Evolutionary conservation across 35 echinoderm and acorn worm genomes (phyloP).

Genomic region (Patiria miniata): DNA sequence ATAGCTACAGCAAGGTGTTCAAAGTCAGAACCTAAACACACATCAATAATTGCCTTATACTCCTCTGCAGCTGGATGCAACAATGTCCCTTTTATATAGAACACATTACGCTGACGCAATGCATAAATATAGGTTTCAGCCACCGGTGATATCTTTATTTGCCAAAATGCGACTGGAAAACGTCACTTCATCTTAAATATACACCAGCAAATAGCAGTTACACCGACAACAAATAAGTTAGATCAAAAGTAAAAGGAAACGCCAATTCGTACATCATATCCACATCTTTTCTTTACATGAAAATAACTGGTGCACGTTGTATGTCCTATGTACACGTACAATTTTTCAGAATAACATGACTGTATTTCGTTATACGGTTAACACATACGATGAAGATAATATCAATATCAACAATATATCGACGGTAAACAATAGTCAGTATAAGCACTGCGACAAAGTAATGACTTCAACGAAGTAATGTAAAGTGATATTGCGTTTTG

Average conservation of each 20-base stretch:
- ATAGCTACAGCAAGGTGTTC: too few relatives aligned
- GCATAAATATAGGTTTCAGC: neutral
- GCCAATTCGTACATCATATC: neutral
- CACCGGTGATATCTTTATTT: slow-evolving; percentile 28
- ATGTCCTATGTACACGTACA: slow-evolving; percentile 25
- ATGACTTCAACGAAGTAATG: neutral
- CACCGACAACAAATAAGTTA: slow-evolving; percentile 26
- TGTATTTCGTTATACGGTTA: slow-evolving; percentile 4
- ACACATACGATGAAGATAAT: slow-evolving; percentile 18
- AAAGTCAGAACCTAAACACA: too few relatives aligned
- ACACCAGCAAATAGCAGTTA: slow-evolving; percentile 24
- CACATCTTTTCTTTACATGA: slow-evolving; percentile 13
- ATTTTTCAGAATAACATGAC: neutral
- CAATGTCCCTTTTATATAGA: too few relatives aligned
- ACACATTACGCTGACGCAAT: too few relatives aligned
- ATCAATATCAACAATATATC: neutral
- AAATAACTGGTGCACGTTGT: neutral
- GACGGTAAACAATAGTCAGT: neutral
- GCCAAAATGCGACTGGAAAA: slow-evolving; percentile 14
- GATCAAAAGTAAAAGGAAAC: neutral
- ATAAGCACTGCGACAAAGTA: neutral
- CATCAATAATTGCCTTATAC: too few relatives aligned
- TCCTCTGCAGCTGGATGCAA: too few relatives aligned
- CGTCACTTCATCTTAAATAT: slow-evolving; percentile 3
- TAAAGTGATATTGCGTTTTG: slow-evolving; percentile 1